A percentile compares a stretch with the other conserved stretches of the same genome.
These are phyloP conservation scores for Marasmarcha lunaedactyla DNA, from an alignment of 2,888 invertebrate genomes.

Conservation along the genomic window DNA sequence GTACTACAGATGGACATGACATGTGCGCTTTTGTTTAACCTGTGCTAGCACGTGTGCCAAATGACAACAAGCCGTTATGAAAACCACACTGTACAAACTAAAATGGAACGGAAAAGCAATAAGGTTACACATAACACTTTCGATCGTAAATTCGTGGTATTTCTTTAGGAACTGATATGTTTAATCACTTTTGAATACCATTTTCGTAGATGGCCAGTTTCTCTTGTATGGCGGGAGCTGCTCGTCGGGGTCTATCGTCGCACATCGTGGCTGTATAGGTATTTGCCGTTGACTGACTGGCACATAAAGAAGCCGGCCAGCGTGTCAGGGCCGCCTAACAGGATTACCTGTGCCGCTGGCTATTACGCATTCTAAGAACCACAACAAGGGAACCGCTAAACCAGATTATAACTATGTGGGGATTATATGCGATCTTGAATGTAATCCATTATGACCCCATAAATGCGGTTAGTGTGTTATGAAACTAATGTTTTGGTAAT, in stretches of 20 bases:
- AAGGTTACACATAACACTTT: constrained; percentile 38
- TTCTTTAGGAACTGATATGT: constrained; percentile 21
- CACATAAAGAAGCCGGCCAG: constrained; percentile 45
- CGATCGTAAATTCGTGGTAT: constrained; percentile 33
- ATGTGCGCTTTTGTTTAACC: constrained; percentile 35
- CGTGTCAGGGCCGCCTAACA: constrained; percentile 68
- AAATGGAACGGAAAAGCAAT: constrained; percentile 20
- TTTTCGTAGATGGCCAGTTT: constrained; percentile 66
- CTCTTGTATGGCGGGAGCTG: constrained; percentile 60
- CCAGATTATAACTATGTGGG: constrained; percentile 40
- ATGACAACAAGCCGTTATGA: constrained; percentile 56
- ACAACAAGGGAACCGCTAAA: constrained; percentile 40
- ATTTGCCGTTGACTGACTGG: constrained; percentile 39
- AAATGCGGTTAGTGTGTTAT: constrained; percentile 11
- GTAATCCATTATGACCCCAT: constrained; percentile 21
- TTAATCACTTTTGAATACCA: constrained; percentile 33
- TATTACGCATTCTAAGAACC: constrained; percentile 28
- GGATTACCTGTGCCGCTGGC: constrained; percentile 67
- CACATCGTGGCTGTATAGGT: constrained; percentile 42
- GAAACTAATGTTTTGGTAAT: constrained; percentile 14
- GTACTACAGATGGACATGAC: constrained; percentile 29
- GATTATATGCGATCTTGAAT: constrained; percentile 25
- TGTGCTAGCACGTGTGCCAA: constrained; percentile 49
- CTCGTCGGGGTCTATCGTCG: constrained; percentile 50
- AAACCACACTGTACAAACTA: constrained; percentile 28